Conservation (phyloP, 2,888 invertebrate genomes). For the Catocala fraxini region DNA sequence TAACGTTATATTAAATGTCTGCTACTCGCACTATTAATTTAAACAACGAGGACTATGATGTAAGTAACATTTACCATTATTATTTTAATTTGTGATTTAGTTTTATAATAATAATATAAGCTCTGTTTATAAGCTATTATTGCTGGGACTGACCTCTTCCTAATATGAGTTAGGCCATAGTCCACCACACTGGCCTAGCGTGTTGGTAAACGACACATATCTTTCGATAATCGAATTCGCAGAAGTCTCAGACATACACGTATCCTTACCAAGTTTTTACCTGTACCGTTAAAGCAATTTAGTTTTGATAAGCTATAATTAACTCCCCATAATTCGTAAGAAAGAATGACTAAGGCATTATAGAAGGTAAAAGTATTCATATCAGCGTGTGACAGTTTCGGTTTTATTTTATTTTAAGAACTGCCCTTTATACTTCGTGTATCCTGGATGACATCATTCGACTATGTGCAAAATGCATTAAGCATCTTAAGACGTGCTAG, state of each 20-base stretch:
- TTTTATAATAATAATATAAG: too few relatives aligned
- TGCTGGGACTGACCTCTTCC: too few relatives aligned
- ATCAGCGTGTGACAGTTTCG: slow-evolving; percentile 20
- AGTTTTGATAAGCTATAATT: too few relatives aligned
- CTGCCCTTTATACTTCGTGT: slow-evolving; percentile 36
- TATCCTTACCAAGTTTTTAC: too few relatives aligned
- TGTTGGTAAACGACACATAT: too few relatives aligned
- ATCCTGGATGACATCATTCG: slow-evolving; percentile 69
- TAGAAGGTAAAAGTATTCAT: background rate
- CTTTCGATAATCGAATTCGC: too few relatives aligned
- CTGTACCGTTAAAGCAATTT: too few relatives aligned
- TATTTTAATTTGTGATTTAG: too few relatives aligned
- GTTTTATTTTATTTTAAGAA: slow-evolving; percentile 41
- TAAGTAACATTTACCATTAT: background rate
- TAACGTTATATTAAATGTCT: slow-evolving; percentile 8
- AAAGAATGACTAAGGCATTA: background rate
- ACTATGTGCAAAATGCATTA: slow-evolving; percentile 55
- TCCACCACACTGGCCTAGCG: too few relatives aligned
- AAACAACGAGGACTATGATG: background rate
- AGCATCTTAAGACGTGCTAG: slow-evolving; percentile 50
- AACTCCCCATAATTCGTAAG: background rate
- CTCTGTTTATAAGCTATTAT: too few relatives aligned
- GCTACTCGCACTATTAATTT: background rate
- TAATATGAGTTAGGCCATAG: too few relatives aligned
- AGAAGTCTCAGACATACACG: too few relatives aligned